These are phyloP conservation scores for Tuberolachnus salignus DNA, from an alignment of 2,888 invertebrate genomes.

Conservation along the genomic window DNA sequence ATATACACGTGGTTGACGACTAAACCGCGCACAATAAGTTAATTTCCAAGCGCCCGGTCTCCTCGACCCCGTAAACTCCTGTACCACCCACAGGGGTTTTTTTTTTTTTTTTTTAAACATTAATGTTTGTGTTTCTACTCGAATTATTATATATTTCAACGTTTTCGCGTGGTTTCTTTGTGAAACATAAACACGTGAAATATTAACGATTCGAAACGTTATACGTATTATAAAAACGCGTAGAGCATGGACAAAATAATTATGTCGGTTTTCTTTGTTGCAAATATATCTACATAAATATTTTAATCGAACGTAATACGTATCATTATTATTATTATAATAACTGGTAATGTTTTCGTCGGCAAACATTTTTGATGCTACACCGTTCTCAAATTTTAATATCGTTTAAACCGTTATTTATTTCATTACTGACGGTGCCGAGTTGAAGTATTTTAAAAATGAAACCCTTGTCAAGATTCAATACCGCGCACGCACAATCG, in stretches of 20 bases:
- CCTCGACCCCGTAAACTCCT: neutral
- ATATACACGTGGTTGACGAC: too few relatives aligned
- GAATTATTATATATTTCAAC: slow-evolving; percentile 5
- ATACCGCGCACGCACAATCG: too few relatives aligned
- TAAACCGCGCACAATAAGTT: neutral
- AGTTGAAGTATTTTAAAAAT: too few relatives aligned
- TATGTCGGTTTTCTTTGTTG: neutral
- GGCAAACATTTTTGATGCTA: neutral
- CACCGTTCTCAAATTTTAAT: neutral
- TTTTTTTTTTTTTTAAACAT: too few relatives aligned
- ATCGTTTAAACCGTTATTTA: too few relatives aligned
- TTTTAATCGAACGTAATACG: too few relatives aligned
- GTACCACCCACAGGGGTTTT: too few relatives aligned
- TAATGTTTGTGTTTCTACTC: too few relatives aligned
- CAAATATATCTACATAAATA: too few relatives aligned
- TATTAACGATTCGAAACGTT: slow-evolving; percentile 14
- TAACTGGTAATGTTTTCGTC: neutral
- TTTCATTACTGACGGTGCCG: too few relatives aligned
- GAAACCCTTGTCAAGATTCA: too few relatives aligned
- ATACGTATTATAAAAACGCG: neutral
- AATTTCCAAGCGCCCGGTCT: too few relatives aligned
- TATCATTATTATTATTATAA: neutral
- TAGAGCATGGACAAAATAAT: neutral
- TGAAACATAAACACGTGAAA: slow-evolving; percentile 1
- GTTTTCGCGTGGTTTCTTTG: neutral